Evolutionary conservation across 2,113 vertebrate genomes (phyloP).

Genomic region (Macquaria ambigua): DNA sequence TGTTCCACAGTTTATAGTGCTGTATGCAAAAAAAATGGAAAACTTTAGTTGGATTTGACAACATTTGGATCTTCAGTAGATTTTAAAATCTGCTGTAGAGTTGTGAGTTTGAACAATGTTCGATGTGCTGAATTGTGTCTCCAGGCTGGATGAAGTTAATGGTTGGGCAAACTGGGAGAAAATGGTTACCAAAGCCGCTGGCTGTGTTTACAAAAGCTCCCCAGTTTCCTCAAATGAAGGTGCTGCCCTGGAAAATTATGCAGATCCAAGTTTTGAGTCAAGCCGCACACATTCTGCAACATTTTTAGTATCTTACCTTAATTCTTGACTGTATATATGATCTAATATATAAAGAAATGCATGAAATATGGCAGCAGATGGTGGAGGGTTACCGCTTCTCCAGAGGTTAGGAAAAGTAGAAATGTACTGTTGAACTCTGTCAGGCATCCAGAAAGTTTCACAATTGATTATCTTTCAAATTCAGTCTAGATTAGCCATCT

Average conservation of each 20-base stretch:
- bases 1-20: not conserved
- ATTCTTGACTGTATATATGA: not conserved
- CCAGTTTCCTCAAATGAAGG: not conserved
- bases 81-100: not conserved
- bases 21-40: not conserved
- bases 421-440: not conserved
- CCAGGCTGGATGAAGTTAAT: not conserved
- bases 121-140: not conserved
- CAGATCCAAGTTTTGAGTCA: not conserved
- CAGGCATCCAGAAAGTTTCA: not conserved
- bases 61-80: not conserved
- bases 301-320: not conserved
- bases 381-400: not conserved
- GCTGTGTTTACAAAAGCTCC: not conserved
- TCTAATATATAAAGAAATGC: not conserved
- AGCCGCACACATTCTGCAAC: not conserved
- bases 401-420: not conserved
- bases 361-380: not conserved
- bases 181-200: not conserved
- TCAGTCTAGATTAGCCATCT: too few species aligned
- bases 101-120: not conserved
- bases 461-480: not conserved
- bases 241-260: not conserved
- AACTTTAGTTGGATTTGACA: not conserved
- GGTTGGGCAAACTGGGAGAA: not conserved